Conservation (phyloP, 2,797 vertebrate species). For the Glyptemys insculpta region DNA sequence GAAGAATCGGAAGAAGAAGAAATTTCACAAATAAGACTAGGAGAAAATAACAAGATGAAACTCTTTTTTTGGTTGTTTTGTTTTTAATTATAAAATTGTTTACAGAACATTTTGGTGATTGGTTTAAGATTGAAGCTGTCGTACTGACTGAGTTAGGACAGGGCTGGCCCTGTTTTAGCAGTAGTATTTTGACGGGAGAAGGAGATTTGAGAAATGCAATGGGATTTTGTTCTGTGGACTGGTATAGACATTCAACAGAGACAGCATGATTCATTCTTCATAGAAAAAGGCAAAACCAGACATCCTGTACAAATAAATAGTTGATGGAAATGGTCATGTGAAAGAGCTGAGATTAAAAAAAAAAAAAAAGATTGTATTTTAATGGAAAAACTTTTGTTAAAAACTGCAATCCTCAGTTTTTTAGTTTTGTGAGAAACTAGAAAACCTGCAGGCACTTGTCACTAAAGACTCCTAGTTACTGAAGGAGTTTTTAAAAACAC, state of each 20-base stretch:
- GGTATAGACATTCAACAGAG: not conserved
- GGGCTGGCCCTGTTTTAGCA: not conserved
- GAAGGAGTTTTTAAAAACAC: not conserved
- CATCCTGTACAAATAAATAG: not conserved
- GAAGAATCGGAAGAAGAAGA: slow-evolving; percentile 90
- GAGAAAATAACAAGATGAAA: slow-evolving; percentile 61
- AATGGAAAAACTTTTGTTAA: not conserved
- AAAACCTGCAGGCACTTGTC: not conserved
- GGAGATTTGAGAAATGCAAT: not conserved
- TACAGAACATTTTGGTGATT: slow-evolving; percentile 34
- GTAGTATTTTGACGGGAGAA: not conserved
- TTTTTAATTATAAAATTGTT: slow-evolving; percentile 42
- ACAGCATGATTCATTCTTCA: not conserved
- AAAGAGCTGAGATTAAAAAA: not conserved
- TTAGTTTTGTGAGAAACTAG: not conserved
- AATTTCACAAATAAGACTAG: slow-evolving; percentile 86
- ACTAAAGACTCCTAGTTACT: not conserved
- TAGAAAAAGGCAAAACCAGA: not conserved
- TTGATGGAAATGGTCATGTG: not conserved
- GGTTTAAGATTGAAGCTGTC: slow-evolving; percentile 35
- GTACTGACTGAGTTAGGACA: not conserved
- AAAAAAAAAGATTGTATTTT: too few species aligned
- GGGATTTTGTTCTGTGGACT: not conserved
- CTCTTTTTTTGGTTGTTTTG: not conserved
- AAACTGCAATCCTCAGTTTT: not conserved